Base-by-base conservation (phyloP, 1,140 invertebrate genomes). In the Camponotus floridanus region DNA sequence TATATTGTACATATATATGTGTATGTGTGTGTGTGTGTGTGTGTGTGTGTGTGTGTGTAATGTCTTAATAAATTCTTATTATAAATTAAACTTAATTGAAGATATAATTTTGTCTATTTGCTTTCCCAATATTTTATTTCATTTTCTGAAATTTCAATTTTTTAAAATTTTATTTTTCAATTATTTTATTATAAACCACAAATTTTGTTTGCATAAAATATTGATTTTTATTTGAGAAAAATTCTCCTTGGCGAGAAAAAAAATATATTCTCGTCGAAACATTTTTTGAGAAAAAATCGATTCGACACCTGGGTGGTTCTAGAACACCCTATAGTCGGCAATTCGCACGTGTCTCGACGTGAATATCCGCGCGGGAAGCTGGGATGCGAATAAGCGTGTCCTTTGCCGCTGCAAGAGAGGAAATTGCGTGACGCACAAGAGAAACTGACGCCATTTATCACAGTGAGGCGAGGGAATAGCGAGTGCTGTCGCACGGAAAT, bases 371-470 rank as follows among this genome's bases (percentile, higher is more conserved):
- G 59, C 45, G 45, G n/a, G 33, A 67, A 67, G 45, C 21, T 42
- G 42, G 33, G 55, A 57, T 26, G 45, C 45, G 62, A 51, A 70
- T 80, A 57, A 83, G 26, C 79, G 67, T 59, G 67, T 73, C 67
- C 68, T 76, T 76, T 76, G 21, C 62, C 45, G 48, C 51, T 36
- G 51, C 68, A 31, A 68, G 48, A 59, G 26, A 74, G 68, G 51
- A 74, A 83, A 86, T 86, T 81, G 85, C 78, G 65, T 81, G 48
- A 51, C 78, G 85, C 42, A 70, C 57, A 36, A 78, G 73, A 67
- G 65, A 55, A 84, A 62, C 48, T 57, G 74, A 57, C 67, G 81
- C 74, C 71, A 85, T 87, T 87, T 80, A 68, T 87, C 80, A 86
- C 57, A 18, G 36, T 9, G 36, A n/a, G 9, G 33, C n/a, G 21